phyloP scores from a whole-genome alignment of 37 sponge, comb jelly and placozoan genomes.

The Axinella damicornis region DNA sequence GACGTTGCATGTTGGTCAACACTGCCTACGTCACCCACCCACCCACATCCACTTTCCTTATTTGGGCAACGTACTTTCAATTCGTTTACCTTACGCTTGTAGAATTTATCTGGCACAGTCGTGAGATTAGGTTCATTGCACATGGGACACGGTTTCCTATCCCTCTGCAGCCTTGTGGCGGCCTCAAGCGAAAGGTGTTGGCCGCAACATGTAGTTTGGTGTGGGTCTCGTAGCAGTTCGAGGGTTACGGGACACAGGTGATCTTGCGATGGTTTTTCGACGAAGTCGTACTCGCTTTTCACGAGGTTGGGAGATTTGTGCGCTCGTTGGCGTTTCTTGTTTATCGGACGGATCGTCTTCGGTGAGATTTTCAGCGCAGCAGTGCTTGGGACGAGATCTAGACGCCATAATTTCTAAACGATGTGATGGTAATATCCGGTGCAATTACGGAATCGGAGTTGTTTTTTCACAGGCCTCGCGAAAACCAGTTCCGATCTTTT shows the following conservation, averaged over 20 bases:
- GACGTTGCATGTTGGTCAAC: slow-evolving; percentile 15
- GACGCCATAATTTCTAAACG: no score
- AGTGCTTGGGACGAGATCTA: no score
- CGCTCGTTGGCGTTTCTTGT: no score
- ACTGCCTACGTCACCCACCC: slow-evolving; percentile 32
- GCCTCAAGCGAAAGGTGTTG: slow-evolving; percentile 21
- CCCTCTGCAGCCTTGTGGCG: neutral
- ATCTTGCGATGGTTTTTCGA: slow-evolving; percentile 12
- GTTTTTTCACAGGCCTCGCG: no score
- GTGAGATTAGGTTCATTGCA: slow-evolving; percentile 10
- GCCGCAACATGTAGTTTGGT: slow-evolving; percentile 54
- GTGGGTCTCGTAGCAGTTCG: slow-evolving; percentile 34
- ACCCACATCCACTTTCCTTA: slow-evolving; percentile 37
- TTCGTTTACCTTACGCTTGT: slow-evolving; percentile 23
- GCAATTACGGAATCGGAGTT: no score
- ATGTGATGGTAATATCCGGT: no score
- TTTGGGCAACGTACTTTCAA: slow-evolving; percentile 33
- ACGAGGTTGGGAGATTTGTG: no score
- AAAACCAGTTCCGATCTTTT: no score
- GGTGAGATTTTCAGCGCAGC: no score
- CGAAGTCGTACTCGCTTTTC: slow-evolving; percentile 25
- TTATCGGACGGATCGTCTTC: no score
- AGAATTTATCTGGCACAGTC: slow-evolving; percentile 12
- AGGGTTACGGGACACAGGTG: slow-evolving; percentile 35
- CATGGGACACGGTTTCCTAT: slow-evolving; percentile 47